Evolutionary conservation across 1,140 invertebrate genomes (phyloP), one percentile per base, ranked within the genome.

Genomic region (Pseudomyrmex concolor): DNA sequence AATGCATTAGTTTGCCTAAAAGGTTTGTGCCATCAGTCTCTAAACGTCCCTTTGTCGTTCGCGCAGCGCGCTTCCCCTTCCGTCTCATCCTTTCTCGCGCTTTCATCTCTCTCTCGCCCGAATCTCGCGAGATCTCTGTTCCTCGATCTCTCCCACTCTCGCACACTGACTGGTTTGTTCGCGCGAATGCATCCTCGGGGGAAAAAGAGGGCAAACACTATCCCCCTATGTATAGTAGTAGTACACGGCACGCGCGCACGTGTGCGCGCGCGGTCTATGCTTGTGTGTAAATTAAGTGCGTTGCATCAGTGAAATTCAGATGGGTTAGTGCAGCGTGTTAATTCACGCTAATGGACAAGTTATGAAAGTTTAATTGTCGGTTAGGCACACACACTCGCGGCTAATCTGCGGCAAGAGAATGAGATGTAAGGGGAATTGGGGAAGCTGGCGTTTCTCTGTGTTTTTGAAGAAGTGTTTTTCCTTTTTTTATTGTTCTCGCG

Each of bases 1-100:
- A 84, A 68, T 91, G 89, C 89, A 92, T 91, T 91, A 92, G 91
- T 92, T 92, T 92, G 89, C 87, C 91, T 92, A 92, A 92, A 92
- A 92, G 91, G 90, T 91, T 92, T 92, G 85, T 78, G 84, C 90
- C 91, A 92, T 92, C 91, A 91, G 89, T 92, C 90, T 91, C 90
- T 88, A 84, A 89, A 90, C 89, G 89, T 90, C 87, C 84, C 86
- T 88, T 73, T 86, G 84, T 84, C 83, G 70, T 78, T 78, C 51
- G 60, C 34, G 59, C 54, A 48, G 8, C 59, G 12, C 60, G 8
- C 45, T 2, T 63, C 77, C 70, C 59, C 60, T 2, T 57, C 17
- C 34, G 10, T 48, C 64, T 43, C 48, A 81, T 60, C 43, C 54
- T 22, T 43, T 72, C 80, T 9, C 55, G 74, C 68, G 60, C 55